phyloP scores from a whole-genome alignment of 2,888 invertebrate species.

The Tortrix viridana region DNA sequence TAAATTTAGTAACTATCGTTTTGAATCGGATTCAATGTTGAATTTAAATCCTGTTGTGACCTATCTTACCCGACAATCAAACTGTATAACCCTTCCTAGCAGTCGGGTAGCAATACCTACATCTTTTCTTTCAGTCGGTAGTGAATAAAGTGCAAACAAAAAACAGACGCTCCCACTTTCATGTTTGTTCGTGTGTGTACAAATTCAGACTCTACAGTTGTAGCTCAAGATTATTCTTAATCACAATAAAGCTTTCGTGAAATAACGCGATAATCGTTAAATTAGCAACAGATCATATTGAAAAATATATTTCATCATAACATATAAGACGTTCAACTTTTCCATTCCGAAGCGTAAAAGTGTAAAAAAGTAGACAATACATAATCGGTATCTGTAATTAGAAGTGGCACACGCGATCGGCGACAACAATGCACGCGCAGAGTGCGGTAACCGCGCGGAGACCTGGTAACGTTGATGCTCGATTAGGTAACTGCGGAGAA shows the following conservation, averaged over 20 bases:
- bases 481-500: constrained; percentile 36
- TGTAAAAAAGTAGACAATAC: constrained; percentile 72
- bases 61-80: no score
- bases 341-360: constrained; percentile 69
- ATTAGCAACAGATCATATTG: constrained; percentile 49
- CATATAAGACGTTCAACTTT: constrained; percentile 72
- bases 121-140: no score
- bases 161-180: no score
- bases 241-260: constrained; percentile 2
- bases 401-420: constrained; percentile 59
- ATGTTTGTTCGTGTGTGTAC: no score
- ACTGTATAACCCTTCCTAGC: no score
- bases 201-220: no score
- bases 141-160: no score
- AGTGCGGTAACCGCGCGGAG: constrained; percentile 25
- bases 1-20: no score
- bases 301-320: constrained; percentile 60
- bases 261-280: constrained; percentile 37
- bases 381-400: constrained; percentile 66
- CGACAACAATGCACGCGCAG: constrained; percentile 43
- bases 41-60: no score
- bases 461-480: background rate
- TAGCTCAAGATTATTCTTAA: background rate
- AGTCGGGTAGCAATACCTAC: no score
- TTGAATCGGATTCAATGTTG: no score